phyloP scores from a whole-genome alignment of 1,140 invertebrate species.

The Paraescarpia echinospica region DNA sequence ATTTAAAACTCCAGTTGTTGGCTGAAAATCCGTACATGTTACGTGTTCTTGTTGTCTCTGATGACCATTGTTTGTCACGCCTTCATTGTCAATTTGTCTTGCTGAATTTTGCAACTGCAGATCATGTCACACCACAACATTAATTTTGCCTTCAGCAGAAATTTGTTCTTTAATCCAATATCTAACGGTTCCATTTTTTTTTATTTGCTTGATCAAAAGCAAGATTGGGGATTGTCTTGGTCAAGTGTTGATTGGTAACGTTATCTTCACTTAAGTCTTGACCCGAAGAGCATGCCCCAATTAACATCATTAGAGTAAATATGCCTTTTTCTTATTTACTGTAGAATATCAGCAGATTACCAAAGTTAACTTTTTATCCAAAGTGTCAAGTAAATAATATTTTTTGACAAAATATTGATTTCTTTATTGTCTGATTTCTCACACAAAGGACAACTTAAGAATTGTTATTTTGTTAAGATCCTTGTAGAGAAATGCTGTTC shows the following conservation, averaged over 20 bases:
- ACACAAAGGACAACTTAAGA: not conserved
- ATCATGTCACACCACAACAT: not conserved
- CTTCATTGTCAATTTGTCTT: not conserved
- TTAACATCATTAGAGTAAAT: too few species aligned
- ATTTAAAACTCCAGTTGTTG: not conserved
- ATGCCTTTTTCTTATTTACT: too few species aligned
- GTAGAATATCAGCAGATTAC: too few species aligned
- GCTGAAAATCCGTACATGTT: not conserved
- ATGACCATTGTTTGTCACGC: not conserved
- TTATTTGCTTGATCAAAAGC: not conserved
- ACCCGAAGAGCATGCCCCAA: too few species aligned
- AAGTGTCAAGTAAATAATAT: too few species aligned
- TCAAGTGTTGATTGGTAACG: not conserved
- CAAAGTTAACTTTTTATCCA: too few species aligned
- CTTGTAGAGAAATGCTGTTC: not conserved
- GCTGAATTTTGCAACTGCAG: not conserved
- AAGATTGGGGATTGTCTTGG: not conserved
- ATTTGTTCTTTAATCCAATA: not conserved
- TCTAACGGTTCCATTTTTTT: not conserved
- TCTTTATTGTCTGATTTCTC: not conserved
- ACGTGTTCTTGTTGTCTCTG: not conserved
- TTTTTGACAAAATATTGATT: not conserved
- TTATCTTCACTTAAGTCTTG: not conserved
- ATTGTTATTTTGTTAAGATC: not conserved
- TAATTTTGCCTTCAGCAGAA: not conserved